A percentile compares a stretch with the other conserved stretches of the same genome.
phyloP scores from a whole-genome alignment of 1,140 invertebrate genomes.

The Coelopa frigida region DNA sequence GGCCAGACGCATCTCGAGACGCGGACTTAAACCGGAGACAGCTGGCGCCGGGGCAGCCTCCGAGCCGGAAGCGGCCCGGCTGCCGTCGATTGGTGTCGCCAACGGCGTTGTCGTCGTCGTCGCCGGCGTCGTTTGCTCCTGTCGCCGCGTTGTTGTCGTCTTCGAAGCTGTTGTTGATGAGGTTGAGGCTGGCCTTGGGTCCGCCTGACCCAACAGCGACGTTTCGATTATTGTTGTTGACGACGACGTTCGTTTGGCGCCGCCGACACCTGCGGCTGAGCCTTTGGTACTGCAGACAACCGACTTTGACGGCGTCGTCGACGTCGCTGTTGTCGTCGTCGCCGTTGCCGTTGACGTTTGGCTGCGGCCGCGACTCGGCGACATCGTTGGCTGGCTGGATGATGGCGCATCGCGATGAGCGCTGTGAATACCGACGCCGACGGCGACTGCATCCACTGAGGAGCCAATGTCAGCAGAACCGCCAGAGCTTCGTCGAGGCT shows the following conservation, averaged over 20 bases:
- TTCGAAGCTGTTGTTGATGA: conserved; percentile 44
- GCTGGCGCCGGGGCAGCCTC: conserved; percentile 44
- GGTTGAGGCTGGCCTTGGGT: conserved; percentile 25
- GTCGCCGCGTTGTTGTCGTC: conserved; percentile 46
- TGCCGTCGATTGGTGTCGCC: conserved; percentile 1
- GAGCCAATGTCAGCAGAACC: conserved; percentile 44
- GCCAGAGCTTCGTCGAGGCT: conserved; percentile 41
- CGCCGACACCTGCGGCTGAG: conserved; percentile 12
- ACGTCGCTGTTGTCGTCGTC: not conserved
- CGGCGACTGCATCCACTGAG: conserved; percentile 36
- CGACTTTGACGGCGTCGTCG: conserved; percentile 3
- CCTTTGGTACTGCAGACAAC: conserved; percentile 26
- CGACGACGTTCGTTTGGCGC: conserved; percentile 23
- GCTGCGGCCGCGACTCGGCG: conserved; percentile 5
- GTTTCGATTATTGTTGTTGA: conserved; percentile 45
- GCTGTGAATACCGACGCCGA: conserved; percentile 14
- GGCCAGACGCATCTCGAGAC: conserved; percentile 55
- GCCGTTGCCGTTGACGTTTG: conserved; percentile 5
- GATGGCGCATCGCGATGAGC: not conserved
- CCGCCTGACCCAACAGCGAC: conserved; percentile 33
- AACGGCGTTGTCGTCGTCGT: conserved; percentile 39
- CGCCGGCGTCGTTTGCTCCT: conserved; percentile 46
- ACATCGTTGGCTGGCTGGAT: no score
- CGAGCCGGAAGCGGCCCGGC: conserved; percentile 48
- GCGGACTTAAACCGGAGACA: conserved; percentile 49